Conservation (phyloP, 2,888 invertebrate species). For the Cataglyphis altisquamis region DNA sequence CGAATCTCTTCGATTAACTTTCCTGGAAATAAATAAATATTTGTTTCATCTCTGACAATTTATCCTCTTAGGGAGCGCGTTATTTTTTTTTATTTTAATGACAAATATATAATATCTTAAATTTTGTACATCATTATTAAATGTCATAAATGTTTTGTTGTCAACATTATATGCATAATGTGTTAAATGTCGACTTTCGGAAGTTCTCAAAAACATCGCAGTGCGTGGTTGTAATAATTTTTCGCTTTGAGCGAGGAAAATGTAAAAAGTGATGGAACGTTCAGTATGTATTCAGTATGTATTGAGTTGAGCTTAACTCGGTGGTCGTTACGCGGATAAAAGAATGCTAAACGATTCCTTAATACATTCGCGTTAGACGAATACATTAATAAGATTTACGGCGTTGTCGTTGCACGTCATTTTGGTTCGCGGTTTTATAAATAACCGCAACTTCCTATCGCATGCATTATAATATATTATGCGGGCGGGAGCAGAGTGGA, state of each 20-base stretch:
- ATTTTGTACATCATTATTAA: neutral
- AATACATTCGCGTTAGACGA: constrained; percentile 50
- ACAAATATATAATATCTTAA: neutral
- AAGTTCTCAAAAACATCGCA: neutral
- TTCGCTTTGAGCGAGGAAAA: constrained; percentile 1
- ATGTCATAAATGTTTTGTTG: neutral
- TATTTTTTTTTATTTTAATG: constrained; percentile 1
- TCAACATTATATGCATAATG: neutral
- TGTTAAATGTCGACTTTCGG: neutral
- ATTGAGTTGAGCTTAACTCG: constrained; percentile 38
- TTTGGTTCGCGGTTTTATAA: constrained; percentile 72
- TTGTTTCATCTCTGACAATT: neutral
- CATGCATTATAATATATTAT: constrained; percentile 77
- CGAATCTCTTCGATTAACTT: neutral
- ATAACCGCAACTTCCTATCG: constrained; percentile 72
- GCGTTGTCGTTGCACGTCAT: constrained; percentile 69
- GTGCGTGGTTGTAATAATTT: constrained; percentile 23
- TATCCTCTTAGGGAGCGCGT: neutral
- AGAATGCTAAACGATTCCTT: constrained; percentile 55
- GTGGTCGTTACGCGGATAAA: constrained; percentile 51
- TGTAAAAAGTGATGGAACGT: neutral
- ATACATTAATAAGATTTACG: constrained; percentile 69
- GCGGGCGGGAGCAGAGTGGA: constrained; percentile 54
- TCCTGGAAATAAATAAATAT: neutral
- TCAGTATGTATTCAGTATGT: constrained; percentile 23